Evolutionary conservation across 1,140 invertebrate species (phyloP), one percentile per base, ranked within the genome.

Genomic region (Colletes latitarsis): DNA sequence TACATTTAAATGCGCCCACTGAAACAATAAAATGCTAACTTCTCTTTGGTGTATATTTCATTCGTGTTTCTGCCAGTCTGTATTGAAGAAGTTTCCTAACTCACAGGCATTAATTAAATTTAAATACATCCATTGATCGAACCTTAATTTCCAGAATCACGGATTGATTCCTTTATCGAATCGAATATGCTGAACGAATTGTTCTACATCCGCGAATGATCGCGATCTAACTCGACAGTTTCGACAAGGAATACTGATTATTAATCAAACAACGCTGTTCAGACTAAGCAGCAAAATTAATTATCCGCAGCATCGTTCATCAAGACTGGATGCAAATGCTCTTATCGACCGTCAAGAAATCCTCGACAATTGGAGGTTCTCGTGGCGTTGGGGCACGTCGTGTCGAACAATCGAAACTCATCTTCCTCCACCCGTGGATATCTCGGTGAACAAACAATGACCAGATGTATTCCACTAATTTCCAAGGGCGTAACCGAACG

Each of bases 401-500:
- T 53, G 30, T 55, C 67, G 17, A 53, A 67, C 73, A 67, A 66
- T 55, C 49, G 60, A 49, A 41, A 46, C 19, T 75, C 62, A 19
- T n/a, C 67, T 53, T 69, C 15, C 6, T n/a, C 64, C 64, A 3
- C 15, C 39, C 21, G 19, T 10, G 19, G 4, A 15, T 69, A 10
- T 49, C 67, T 69, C 21, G 67, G 6, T n/a, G 30, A 19, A 62
- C 39, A 74, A 82, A 79, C 78, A 82, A 78, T 63, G 62, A 53
- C 55, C 76, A 77, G 58, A 69, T 55, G 60, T 74, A 82, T 82
- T 82, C 73, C 66, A 57, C 66, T 66, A 88, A 89, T 89, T 88
- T 89, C 63, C 68, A 82, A 89, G 88, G 86, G 86, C 82, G 88
- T 89, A 87, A 90, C 88, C 85, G 71, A 83, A 78, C 68, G 21